A percentile compares a stretch with the other conserved stretches of the same genome.
These are phyloP conservation scores for Parazoanthus atlanticus DNA, from an alignment of 92 coral and sea anemone genomes.

Conservation along the genomic window DNA sequence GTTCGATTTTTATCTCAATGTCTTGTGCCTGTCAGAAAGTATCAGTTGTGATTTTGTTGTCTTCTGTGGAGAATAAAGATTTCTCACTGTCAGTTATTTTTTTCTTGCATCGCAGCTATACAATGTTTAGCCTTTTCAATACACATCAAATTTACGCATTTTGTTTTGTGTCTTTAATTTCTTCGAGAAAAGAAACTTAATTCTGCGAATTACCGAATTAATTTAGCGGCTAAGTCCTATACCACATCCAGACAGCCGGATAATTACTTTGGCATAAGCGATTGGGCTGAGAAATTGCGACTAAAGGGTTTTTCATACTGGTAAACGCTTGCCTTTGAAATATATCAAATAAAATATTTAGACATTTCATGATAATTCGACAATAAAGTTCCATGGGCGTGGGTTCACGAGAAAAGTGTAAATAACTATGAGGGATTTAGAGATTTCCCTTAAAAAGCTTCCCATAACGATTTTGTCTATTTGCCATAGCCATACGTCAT, in stretches of 20 bases:
- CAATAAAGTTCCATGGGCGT: constrained; percentile 17
- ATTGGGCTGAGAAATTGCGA: neutral
- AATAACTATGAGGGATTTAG: neutral
- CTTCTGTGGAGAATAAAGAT: neutral
- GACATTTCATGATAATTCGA: neutral
- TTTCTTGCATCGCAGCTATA: too few species aligned
- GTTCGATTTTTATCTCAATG: constrained; percentile 5
- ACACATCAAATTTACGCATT: constrained; percentile 5
- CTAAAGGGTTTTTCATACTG: neutral
- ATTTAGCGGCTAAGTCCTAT: constrained; percentile 30
- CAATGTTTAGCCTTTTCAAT: neutral
- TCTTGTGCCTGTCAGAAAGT: neutral
- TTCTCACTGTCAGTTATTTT: neutral
- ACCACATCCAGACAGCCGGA: constrained; percentile 34
- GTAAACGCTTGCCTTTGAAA: neutral
- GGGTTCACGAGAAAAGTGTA: neutral
- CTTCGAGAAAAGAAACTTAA: constrained; percentile 18
- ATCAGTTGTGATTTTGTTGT: neutral
- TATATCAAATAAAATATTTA: constrained; percentile 31
- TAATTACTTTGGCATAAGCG: constrained; percentile 1
- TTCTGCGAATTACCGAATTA: constrained; percentile 18
- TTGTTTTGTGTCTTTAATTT: constrained; percentile 20
- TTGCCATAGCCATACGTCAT: too few species aligned
- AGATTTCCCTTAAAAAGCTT: neutral
- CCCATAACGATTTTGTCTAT: neutral